Percentiles rank a stretch among this genome's conserved stretches.
phyloP scores from a whole-genome alignment of 1,140 invertebrate species.

The Goniozus legneri region DNA sequence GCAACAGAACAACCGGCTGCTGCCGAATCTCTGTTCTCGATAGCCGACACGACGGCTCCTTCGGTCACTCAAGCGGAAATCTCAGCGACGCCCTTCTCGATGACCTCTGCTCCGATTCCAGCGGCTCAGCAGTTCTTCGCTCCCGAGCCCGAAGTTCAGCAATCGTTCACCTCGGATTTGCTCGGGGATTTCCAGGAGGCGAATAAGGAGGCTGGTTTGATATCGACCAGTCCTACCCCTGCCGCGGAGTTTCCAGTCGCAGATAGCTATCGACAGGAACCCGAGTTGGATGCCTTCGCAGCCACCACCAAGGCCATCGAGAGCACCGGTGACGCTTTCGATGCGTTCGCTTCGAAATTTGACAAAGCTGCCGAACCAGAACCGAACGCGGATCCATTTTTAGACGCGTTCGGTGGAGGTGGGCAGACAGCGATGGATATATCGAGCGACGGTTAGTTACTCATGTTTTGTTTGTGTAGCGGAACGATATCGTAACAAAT shows the following conservation, averaged over 20 bases:
- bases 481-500: too few relatives aligned
- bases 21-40: conserved; percentile 9
- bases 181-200: conserved; percentile 35
- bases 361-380: conserved; percentile 64
- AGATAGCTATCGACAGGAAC: conserved; percentile 26
- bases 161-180: conserved; percentile 31
- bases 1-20: conserved; percentile 6
- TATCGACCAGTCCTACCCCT: conserved; percentile 29
- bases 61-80: background rate
- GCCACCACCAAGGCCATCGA: conserved; percentile 48
- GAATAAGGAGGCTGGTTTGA: conserved; percentile 7
- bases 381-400: conserved; percentile 49
- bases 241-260: conserved; percentile 34
- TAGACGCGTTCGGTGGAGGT: conserved; percentile 54
- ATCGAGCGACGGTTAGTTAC: conserved; percentile 56
- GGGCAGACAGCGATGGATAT: conserved; percentile 46
- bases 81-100: background rate
- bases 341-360: conserved; percentile 84
- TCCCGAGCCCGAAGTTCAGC: conserved; percentile 1
- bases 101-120: background rate
- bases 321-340: conserved; percentile 64
- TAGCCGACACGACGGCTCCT: background rate
- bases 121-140: background rate
- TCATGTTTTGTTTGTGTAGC: too few relatives aligned
- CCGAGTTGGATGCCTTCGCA: conserved; percentile 34